A percentile compares a stretch with the other conserved stretches of the same genome.
Evolutionary conservation across 2,888 invertebrate genomes (phyloP).

Genomic region (Timema podura): DNA sequence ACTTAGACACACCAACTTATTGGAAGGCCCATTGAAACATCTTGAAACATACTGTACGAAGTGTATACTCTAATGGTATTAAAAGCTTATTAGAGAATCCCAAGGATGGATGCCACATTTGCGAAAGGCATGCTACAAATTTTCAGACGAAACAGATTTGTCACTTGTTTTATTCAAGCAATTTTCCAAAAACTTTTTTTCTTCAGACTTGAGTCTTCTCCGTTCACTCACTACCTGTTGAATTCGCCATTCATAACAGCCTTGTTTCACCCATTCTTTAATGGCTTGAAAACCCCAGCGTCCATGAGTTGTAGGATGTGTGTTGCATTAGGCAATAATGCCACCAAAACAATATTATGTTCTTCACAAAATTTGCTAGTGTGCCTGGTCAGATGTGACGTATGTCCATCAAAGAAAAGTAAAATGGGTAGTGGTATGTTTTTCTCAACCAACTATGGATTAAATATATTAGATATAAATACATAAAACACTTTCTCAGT

Average conservation of each 20-base stretch:
- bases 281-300: constrained; percentile 41
- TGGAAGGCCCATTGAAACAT: too few relatives aligned
- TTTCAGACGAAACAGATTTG: not conserved
- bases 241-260: constrained; percentile 36
- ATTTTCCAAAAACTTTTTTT: too few relatives aligned
- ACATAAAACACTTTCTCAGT: constrained; percentile 29
- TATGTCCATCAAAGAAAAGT: constrained; percentile 34
- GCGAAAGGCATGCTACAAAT: constrained; percentile 9
- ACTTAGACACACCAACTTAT: too few relatives aligned
- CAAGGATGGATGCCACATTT: constrained; percentile 9
- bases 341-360: constrained; percentile 40
- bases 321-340: constrained; percentile 42
- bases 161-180: not conserved
- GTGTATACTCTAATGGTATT: too few relatives aligned
- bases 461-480: constrained; percentile 32
- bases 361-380: constrained; percentile 42
- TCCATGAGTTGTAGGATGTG: constrained; percentile 44
- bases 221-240: constrained; percentile 32
- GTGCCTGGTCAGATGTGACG: constrained; percentile 37
- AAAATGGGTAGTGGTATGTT: constrained; percentile 35
- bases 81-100: too few relatives aligned
- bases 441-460: constrained; percentile 32
- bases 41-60: too few relatives aligned
- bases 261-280: constrained; percentile 40
- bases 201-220: too few relatives aligned